Percentiles rank a stretch among this genome's conserved stretches.
Evolutionary conservation across 2,888 invertebrate genomes (phyloP).

Genomic region (Branchinecta sandiegonensis): DNA sequence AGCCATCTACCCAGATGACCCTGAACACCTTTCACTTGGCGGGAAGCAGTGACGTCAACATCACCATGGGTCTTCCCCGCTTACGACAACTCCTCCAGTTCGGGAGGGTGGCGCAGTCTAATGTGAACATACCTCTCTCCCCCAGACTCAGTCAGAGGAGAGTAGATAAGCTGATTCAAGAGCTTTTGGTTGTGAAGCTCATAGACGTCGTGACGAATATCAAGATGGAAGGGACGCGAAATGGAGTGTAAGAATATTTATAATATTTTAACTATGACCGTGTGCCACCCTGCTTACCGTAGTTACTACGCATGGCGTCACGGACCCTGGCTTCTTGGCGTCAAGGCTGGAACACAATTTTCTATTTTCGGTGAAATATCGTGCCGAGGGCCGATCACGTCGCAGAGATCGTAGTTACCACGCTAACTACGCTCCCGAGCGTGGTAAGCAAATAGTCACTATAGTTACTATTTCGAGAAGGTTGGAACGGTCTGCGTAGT

Average conservation of each 20-base stretch:
- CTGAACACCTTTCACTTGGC: slow-evolving; percentile 99
- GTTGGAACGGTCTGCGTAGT: too few species aligned
- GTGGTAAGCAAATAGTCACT: too few species aligned
- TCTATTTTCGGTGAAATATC: too few species aligned
- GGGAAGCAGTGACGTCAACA: slow-evolving; percentile 99
- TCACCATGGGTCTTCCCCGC: slow-evolving; percentile 96
- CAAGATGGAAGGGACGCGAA: background rate
- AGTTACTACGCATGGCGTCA: too few species aligned
- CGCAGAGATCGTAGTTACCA: too few species aligned
- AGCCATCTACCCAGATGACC: slow-evolving; percentile 99
- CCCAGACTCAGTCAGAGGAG: background rate
- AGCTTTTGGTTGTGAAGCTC: background rate
- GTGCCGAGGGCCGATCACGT: too few species aligned
- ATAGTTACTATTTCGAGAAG: too few species aligned
- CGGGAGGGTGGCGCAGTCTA: background rate
- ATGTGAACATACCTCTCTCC: slow-evolving; percentile 5
- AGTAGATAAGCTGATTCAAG: background rate
- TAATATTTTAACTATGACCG: background rate
- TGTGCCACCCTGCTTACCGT: too few species aligned
- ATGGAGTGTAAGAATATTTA: background rate
- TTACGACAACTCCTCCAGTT: slow-evolving; percentile 67
- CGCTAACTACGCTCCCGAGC: too few species aligned
- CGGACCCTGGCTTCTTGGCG: too few species aligned
- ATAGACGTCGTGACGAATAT: background rate
- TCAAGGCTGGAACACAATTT: too few species aligned